These are phyloP conservation scores for Hiodon tergisus DNA, from an alignment of 2,113 vertebrate species.

Conservation along the genomic window DNA sequence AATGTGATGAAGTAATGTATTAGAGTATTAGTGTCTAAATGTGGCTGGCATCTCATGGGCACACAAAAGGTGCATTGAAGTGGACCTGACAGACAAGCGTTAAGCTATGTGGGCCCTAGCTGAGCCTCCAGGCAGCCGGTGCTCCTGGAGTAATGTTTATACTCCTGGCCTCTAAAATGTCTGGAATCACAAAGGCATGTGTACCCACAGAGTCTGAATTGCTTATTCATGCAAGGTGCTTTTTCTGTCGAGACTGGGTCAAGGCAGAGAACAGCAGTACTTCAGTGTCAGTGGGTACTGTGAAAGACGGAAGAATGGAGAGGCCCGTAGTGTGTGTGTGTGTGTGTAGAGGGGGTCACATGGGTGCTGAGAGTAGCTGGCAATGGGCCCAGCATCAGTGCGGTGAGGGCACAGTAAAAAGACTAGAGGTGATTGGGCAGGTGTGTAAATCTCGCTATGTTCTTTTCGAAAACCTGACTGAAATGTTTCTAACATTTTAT, in stretches of 20 bases:
- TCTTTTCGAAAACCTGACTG: too few species aligned
- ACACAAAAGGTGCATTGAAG: constrained; percentile 3
- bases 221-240: constrained; percentile 2
- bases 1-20: background rate
- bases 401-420: too few species aligned
- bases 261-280: background rate
- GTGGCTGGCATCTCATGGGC: background rate
- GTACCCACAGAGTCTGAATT: background rate
- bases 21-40: background rate
- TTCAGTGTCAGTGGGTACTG: too few species aligned
- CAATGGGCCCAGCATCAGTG: too few species aligned
- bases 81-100: background rate
- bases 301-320: too few species aligned
- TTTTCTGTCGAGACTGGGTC: background rate
- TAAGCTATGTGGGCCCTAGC: background rate
- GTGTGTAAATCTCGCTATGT: too few species aligned
- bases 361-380: too few species aligned
- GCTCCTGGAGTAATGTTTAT: constrained; percentile 1
- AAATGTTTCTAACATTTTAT: too few species aligned
- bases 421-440: too few species aligned
- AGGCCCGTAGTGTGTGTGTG: too few species aligned
- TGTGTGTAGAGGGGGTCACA: too few species aligned
- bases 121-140: background rate
- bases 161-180: constrained; percentile 3
- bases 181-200: too few species aligned